phyloP scores from a whole-genome alignment of 2,113 vertebrate genomes.

The Pelodiscus sinensis region DNA sequence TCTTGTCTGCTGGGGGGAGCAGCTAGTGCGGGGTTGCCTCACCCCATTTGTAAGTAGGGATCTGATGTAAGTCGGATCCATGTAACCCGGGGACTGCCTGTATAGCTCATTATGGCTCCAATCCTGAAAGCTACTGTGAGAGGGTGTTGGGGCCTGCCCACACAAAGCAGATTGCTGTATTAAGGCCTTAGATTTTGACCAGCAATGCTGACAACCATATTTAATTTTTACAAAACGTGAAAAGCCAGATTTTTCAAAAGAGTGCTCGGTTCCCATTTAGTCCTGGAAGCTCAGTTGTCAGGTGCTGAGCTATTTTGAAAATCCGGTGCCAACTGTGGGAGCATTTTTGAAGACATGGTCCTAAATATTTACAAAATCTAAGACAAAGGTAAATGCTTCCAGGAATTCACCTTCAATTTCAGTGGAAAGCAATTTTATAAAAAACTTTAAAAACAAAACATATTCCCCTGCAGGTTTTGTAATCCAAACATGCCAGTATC shows the following conservation, averaged over 20 bases:
- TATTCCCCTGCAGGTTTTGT: not conserved
- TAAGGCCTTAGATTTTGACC: not conserved
- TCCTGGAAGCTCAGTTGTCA: not conserved
- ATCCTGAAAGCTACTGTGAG: not conserved
- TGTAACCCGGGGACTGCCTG: no score
- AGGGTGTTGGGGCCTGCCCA: not conserved
- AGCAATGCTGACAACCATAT: not conserved
- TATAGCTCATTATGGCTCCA: not conserved
- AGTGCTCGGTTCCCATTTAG: not conserved
- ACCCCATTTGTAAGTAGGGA: no score
- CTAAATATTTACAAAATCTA: constrained; percentile 7
- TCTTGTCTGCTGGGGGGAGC: no score
- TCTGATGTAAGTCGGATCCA: no score
- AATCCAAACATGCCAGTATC: not conserved
- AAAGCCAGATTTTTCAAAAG: not conserved
- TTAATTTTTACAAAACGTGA: not conserved
- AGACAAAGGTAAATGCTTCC: not conserved
- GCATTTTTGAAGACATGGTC: not conserved
- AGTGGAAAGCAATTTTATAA: not conserved
- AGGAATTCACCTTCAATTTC: not conserved
- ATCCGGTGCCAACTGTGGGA: not conserved
- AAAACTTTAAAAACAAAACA: not conserved
- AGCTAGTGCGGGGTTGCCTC: no score
- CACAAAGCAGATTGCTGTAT: not conserved
- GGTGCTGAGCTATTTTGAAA: not conserved